Evolutionary conservation across 2,888 invertebrate species (phyloP).

Genomic region (Andrena praecox): DNA sequence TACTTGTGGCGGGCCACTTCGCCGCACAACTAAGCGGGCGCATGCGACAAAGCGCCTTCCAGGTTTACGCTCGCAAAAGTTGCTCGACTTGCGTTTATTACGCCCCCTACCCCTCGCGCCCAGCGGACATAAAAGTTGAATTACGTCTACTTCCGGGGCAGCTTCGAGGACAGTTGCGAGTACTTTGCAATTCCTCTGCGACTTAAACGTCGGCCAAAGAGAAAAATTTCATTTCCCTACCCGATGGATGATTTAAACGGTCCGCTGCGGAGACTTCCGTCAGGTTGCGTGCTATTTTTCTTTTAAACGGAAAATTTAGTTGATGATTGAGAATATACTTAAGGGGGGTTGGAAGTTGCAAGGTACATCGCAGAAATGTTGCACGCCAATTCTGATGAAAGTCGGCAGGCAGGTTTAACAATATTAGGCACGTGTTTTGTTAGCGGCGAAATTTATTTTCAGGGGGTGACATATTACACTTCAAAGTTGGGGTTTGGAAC

Average conservation of each 20-base stretch:
- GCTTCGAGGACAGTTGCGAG: conserved; percentile 49
- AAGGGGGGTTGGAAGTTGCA: too few relatives aligned
- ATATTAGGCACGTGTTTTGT: too few relatives aligned
- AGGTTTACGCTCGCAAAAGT: conserved; percentile 48
- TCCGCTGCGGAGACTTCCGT: neutral
- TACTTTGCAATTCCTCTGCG: conserved; percentile 28
- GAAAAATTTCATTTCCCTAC: conserved; percentile 18
- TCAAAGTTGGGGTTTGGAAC: too few relatives aligned
- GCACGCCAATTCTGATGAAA: too few relatives aligned
- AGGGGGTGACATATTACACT: too few relatives aligned
- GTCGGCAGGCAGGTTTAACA: too few relatives aligned
- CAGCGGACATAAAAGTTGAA: conserved; percentile 56
- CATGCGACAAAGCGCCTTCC: conserved; percentile 35
- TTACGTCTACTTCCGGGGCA: conserved; percentile 49
- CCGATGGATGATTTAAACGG: neutral
- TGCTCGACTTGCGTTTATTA: conserved; percentile 49
- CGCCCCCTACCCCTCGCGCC: neutral
- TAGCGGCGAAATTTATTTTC: too few relatives aligned
- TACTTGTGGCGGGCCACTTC: conserved; percentile 52
- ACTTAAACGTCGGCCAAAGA: neutral
- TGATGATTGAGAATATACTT: too few relatives aligned
- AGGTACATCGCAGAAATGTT: too few relatives aligned
- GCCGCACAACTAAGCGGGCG: conserved; percentile 44
- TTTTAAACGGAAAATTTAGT: too few relatives aligned
- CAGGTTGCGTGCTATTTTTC: neutral